These are phyloP conservation scores for Ranitomeya variabilis DNA, from an alignment of 2,113 vertebrate species.

Conservation along the genomic window DNA sequence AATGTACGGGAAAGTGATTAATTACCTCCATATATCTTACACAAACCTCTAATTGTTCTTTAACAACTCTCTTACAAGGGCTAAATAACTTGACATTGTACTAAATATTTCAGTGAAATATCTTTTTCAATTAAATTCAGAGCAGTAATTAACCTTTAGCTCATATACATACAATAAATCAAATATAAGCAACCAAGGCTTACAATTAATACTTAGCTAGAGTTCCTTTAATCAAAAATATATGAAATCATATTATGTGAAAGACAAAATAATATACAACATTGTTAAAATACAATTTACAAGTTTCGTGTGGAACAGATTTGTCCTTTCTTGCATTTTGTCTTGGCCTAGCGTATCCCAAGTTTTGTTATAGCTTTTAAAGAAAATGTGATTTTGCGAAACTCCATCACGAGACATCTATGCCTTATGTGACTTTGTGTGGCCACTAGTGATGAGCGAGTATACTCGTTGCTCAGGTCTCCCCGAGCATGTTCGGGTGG, in stretches of 20 bases:
- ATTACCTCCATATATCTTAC: conserved; percentile 30
- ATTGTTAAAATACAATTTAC: not conserved
- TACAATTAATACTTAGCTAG: not conserved
- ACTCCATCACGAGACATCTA: too few species aligned
- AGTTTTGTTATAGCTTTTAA: too few species aligned
- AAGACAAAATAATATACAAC: not conserved
- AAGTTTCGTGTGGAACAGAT: not conserved
- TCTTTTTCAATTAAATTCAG: conserved; percentile 14
- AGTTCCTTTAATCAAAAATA: not conserved
- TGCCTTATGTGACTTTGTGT: too few species aligned
- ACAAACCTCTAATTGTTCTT: conserved; percentile 33
- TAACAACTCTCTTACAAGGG: conserved; percentile 34
- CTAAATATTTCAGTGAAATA: conserved; percentile 19
- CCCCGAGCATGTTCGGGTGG: too few species aligned
- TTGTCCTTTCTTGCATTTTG: too few species aligned
- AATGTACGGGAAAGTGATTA: conserved; percentile 24
- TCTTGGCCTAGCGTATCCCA: too few species aligned
- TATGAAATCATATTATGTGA: not conserved
- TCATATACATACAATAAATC: conserved; percentile 3
- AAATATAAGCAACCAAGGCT: not conserved
- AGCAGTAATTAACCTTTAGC: conserved; percentile 21
- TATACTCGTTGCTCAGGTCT: too few species aligned
- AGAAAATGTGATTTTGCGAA: too few species aligned
- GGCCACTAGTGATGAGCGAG: too few species aligned
- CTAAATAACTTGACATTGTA: conserved; percentile 42